phyloP scores from a whole-genome alignment of 2,888 invertebrate species.

The Lycia hirtaria region DNA sequence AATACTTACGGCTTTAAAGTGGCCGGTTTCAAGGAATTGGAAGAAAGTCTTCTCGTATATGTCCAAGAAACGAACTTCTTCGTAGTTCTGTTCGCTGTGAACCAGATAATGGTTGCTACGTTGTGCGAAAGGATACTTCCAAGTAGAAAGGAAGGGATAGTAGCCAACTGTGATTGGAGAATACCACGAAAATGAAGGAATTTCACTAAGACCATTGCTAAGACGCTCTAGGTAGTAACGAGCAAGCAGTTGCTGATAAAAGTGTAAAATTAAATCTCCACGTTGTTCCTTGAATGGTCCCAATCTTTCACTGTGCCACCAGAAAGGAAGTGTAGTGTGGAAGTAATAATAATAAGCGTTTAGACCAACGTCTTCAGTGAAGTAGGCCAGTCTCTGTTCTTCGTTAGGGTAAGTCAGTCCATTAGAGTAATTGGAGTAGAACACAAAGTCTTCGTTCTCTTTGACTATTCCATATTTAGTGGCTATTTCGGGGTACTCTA shows the following conservation, averaged over 20 bases:
- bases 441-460: constrained; percentile 71
- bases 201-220: constrained; percentile 86
- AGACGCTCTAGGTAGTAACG: constrained; percentile 90
- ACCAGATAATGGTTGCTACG: constrained; percentile 87
- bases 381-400: constrained; percentile 87
- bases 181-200: constrained; percentile 87
- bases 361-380: constrained; percentile 89
- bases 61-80: constrained; percentile 84
- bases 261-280: constrained; percentile 87
- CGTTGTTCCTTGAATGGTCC: constrained; percentile 81
- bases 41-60: constrained; percentile 84
- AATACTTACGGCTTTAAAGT: constrained; percentile 84
- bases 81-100: constrained; percentile 75
- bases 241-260: constrained; percentile 88
- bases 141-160: constrained; percentile 54
- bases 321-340: constrained; percentile 87
- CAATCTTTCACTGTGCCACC: constrained; percentile 83
- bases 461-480: constrained; percentile 69
- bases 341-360: constrained; percentile 88
- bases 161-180: constrained; percentile 80
- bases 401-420: constrained; percentile 78
- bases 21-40: constrained; percentile 80
- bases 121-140: constrained; percentile 80
- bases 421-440: constrained; percentile 87
- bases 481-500: constrained; percentile 60